phyloP scores from a whole-genome alignment of 1,140 invertebrate genomes.

The Cherax quadricarinatus region DNA sequence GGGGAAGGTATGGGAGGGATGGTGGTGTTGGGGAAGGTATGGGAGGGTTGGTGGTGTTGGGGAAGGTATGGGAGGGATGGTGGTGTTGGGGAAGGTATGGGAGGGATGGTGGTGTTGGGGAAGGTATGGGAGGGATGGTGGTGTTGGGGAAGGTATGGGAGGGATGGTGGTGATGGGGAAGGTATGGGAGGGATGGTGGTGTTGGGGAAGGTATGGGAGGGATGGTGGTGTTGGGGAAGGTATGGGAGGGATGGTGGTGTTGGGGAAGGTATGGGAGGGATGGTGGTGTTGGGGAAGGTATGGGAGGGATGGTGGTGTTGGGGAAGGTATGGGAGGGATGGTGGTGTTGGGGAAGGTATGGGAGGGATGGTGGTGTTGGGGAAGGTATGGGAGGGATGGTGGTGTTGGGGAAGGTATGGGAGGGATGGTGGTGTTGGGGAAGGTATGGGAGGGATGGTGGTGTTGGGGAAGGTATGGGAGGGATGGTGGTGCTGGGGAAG shows the following conservation, averaged over 20 bases:
- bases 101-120: neutral
- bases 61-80: neutral
- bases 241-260: no score
- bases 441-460: neutral
- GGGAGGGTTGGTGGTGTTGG: neutral
- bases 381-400: neutral
- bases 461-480: neutral
- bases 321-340: neutral
- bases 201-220: neutral
- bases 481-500: neutral
- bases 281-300: neutral
- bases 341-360: neutral
- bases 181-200: neutral
- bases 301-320: neutral
- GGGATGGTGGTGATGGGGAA: no score
- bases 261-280: neutral
- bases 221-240: neutral
- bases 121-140: neutral
- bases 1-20: neutral
- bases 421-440: no score
- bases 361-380: neutral
- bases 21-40: neutral
- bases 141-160: neutral
- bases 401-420: neutral
- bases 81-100: neutral